These are phyloP conservation scores for Neoarius graeffei DNA, from an alignment of 2,113 vertebrate genomes.

Conservation along the genomic window DNA sequence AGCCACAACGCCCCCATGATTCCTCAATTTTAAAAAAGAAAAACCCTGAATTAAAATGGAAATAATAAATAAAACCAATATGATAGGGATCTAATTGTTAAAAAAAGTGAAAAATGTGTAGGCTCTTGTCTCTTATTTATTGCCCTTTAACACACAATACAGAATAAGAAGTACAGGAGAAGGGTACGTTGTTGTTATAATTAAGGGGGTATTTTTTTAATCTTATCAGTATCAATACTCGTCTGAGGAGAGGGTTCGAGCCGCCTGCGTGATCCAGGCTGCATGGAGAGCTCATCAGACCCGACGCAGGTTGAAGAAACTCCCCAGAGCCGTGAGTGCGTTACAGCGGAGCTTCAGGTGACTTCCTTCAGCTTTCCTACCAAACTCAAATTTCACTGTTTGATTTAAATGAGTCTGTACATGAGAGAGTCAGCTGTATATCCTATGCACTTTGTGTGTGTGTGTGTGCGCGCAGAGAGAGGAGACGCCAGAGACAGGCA, in stretches of 20 bases:
- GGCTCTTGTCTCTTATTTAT: background rate
- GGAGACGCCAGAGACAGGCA: conserved; percentile 70
- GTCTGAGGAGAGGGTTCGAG: conserved; percentile 72
- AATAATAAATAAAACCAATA: background rate
- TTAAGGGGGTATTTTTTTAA: background rate
- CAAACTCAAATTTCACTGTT: background rate
- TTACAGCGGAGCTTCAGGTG: conserved; percentile 94
- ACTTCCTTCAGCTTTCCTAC: background rate
- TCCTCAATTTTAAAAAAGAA: background rate
- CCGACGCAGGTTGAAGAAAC: conserved; percentile 83
- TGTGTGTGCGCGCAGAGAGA: conserved; percentile 71
- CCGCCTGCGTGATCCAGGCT: conserved; percentile 88
- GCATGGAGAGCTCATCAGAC: conserved; percentile 84
- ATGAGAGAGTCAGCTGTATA: background rate
- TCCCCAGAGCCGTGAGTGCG: conserved; percentile 77
- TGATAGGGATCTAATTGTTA: background rate
- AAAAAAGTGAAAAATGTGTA: background rate
- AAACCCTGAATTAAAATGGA: background rate
- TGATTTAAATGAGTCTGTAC: background rate
- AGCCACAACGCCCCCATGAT: too few species aligned
- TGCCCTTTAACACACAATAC: background rate
- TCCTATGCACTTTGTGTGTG: background rate
- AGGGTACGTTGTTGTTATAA: background rate
- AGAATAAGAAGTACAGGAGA: background rate
- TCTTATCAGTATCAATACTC: conserved; percentile 40